Evolutionary conservation across 2,797 vertebrate species (phyloP).

Genomic region (Bucorvus abyssinicus): DNA sequence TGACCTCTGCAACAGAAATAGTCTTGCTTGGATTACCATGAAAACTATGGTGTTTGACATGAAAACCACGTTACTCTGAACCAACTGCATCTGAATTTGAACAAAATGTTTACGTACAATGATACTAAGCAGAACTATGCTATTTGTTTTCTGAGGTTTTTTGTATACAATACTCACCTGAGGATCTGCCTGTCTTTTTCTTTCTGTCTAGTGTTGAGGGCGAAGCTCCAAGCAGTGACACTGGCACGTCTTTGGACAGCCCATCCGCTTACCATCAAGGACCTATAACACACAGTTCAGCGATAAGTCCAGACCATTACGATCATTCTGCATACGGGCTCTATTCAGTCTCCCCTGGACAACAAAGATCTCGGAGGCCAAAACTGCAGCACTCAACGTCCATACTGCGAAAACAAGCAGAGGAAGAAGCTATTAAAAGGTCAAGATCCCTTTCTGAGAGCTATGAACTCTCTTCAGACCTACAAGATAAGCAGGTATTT

Average conservation of each 20-base stretch:
- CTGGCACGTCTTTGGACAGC: constrained; percentile 85
- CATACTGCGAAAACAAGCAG: constrained; percentile 95
- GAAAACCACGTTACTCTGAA: neutral
- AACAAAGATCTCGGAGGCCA: constrained; percentile 83
- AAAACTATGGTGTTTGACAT: neutral
- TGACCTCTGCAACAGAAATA: neutral
- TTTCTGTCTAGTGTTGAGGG: constrained; percentile 87
- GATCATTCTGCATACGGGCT: constrained; percentile 84
- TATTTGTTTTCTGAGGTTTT: neutral
- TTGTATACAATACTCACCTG: neutral
- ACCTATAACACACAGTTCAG: constrained; percentile 85
- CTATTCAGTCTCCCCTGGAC: constrained; percentile 83
- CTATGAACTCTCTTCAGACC: constrained; percentile 98
- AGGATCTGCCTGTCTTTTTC: neutral
- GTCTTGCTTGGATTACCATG: neutral
- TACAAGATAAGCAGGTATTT: constrained; percentile 96
- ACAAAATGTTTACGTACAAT: neutral
- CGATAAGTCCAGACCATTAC: constrained; percentile 89
- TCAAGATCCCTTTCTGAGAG: constrained; percentile 96
- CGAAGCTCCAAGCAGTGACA: constrained; percentile 86
- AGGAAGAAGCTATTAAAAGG: constrained; percentile 97
- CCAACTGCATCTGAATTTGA: neutral
- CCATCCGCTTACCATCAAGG: constrained; percentile 85
- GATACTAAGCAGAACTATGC: neutral
- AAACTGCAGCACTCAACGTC: constrained; percentile 95